A percentile compares a stretch with the other conserved stretches of the same genome.
phyloP scores from a whole-genome alignment of 2,797 vertebrate species.

The Danio aesculapii region DNA sequence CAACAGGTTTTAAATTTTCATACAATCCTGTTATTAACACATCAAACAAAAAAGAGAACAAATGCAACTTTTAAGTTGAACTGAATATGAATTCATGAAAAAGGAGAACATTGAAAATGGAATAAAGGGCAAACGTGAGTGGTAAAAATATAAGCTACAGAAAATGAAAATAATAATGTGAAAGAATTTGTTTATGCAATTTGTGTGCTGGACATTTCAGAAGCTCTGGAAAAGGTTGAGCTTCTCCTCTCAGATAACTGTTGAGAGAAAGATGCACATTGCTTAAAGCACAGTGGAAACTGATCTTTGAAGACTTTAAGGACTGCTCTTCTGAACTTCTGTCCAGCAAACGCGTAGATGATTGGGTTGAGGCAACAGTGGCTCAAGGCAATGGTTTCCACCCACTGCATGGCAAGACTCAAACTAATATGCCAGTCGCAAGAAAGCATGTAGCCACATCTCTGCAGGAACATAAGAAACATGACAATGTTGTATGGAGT shows the following conservation, averaged over 20 bases:
- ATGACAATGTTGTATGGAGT: constrained; percentile 72
- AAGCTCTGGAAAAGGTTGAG: constrained; percentile 36
- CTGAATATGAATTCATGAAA: too few relatives aligned
- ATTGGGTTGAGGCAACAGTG: constrained; percentile 83
- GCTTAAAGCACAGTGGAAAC: constrained; percentile 39
- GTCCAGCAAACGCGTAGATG: constrained; percentile 78
- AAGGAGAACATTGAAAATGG: too few relatives aligned
- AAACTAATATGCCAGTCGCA: neutral
- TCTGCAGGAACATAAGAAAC: constrained; percentile 63
- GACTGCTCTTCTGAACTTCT: constrained; percentile 74
- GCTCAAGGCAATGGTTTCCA: constrained; percentile 70
- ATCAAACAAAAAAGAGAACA: too few relatives aligned
- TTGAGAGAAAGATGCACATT: neutral
- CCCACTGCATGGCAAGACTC: constrained; percentile 55
- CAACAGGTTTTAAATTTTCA: too few relatives aligned
- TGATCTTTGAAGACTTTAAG: constrained; percentile 63
- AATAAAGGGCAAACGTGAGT: too few relatives aligned
- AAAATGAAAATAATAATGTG: too few relatives aligned
- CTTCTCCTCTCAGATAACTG: constrained; percentile 28
- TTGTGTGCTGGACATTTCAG: constrained; percentile 56
- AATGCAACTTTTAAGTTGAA: too few relatives aligned
- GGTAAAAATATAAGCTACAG: too few relatives aligned
- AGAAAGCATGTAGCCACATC: rapidly evolving
- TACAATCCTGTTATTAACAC: too few relatives aligned
- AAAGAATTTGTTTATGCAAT: constrained; percentile 58